Evolutionary conservation across 2,797 vertebrate species (phyloP), one percentile per base, ranked within the genome.

Genomic region (Xiphophorus birchmanni): DNA sequence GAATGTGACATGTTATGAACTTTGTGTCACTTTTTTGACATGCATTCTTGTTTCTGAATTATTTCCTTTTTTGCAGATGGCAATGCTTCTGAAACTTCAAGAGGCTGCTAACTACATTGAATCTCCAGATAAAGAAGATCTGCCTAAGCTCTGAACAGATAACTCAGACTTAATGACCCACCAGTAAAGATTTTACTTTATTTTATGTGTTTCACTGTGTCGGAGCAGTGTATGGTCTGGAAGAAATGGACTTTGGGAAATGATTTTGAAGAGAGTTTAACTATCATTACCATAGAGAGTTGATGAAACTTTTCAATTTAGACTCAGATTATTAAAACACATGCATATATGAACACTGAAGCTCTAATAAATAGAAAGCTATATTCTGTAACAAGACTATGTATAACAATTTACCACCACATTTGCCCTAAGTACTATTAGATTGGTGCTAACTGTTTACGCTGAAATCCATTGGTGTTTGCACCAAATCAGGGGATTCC

Each of bases 11-110:
- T 13, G 26, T n/a, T 18, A 15, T 63, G 8, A 52, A 50, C 17
- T n/a, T 50, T 50, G 4, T 48, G 67, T 75, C 4, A 18, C 21
- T 69, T 80, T 65, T 63, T 40, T 60, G 9, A 40, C 44, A 29
- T 3, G 45, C 75, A 29, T 8, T 60, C 44, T 18, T 40, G 9
- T 37, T 65, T 44, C 65, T 82, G 52, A 89, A 69, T 17, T 86
- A 37, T 90, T 76, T 13, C 81, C 79, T 52, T 65, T 86, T 47
- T 83, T 89, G 0, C 93, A 99, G 99, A 99, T 99, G 99, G 98
- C 98, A 47, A 99, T 99, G 99, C 97, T 99, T 95, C 94, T 99
- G 93, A 99, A 99, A 92, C 97, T 99, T 82, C 99, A 99, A 90
- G 99, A 99, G 93, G 97, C 98, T 2, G 98, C 99, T 93, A 99